A percentile compares a stretch with the other conserved stretches of the same genome.
phyloP scores from a whole-genome alignment of 2,888 invertebrate species.

The Scaptomyza polygonia region DNA sequence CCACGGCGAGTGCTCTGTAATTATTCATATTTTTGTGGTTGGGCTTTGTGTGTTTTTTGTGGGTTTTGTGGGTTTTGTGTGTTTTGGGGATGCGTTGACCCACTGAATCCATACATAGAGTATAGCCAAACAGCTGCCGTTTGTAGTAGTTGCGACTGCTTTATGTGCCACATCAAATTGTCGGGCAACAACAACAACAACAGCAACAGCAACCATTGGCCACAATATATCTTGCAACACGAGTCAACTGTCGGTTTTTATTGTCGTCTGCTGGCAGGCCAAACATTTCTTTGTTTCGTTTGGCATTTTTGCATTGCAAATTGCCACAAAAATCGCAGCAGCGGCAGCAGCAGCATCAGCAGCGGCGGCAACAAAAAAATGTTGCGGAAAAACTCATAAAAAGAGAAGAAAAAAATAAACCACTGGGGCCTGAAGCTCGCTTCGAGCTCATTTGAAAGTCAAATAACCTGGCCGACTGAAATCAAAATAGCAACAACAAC shows the following conservation, averaged over 20 bases:
- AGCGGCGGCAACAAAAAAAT: constrained; percentile 50
- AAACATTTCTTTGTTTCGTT: constrained; percentile 76
- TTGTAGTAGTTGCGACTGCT: constrained; percentile 33
- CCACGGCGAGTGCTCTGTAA: constrained; percentile 50
- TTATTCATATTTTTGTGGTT: constrained; percentile 76
- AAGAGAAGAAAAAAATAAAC: constrained; percentile 9
- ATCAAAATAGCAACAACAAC: constrained; percentile 38
- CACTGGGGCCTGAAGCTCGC: constrained; percentile 53
- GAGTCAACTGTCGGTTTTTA: constrained; percentile 80
- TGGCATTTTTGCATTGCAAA: constrained; percentile 79
- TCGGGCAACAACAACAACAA: constrained; percentile 44
- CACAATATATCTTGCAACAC: constrained; percentile 79
- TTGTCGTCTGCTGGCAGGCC: constrained; percentile 75
- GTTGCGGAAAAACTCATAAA: constrained; percentile 79
- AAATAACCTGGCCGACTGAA: constrained; percentile 65
- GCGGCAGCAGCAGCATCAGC: constrained; percentile 33
- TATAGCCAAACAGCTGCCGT: constrained; percentile 11
- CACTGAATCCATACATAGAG: constrained; percentile 32
- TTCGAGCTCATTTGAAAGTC: constrained; percentile 75
- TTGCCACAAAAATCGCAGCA: constrained; percentile 75
- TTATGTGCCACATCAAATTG: constrained; percentile 77
- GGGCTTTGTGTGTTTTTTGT: constrained; percentile 34
- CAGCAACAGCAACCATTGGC: constrained; percentile 45
- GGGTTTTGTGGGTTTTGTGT: constrained; percentile 16
- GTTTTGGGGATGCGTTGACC: constrained; percentile 64